These are phyloP conservation scores for Trichosurus vulpecula DNA, from an alignment of 2,797 vertebrate genomes.

Conservation along the genomic window DNA sequence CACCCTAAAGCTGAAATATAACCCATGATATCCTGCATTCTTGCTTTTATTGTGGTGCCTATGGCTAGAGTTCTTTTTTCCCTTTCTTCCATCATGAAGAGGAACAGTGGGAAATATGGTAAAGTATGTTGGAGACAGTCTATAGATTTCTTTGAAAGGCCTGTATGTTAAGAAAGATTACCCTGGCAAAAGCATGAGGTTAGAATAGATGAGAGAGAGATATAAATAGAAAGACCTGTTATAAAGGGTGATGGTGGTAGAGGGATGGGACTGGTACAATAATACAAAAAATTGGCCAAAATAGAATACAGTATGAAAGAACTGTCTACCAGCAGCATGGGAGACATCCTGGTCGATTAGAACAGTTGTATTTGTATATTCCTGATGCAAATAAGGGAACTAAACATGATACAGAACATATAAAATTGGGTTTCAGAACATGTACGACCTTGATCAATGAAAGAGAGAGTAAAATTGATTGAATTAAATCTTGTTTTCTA, in stretches of 20 bases:
- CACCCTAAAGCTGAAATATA: background rate
- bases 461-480: conserved; percentile 10
- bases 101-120: background rate
- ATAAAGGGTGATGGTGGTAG: no score
- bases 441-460: background rate
- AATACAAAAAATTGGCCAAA: background rate
- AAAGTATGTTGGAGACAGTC: background rate
- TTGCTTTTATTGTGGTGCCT: background rate
- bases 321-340: background rate
- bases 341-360: background rate
- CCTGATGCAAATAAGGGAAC: background rate
- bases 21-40: background rate
- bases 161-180: background rate
- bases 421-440: background rate
- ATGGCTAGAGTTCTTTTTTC: background rate
- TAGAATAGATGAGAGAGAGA: background rate
- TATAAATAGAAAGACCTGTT: background rate
- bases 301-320: background rate
- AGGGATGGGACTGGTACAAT: background rate
- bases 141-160: background rate
- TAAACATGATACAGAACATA: background rate
- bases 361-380: background rate
- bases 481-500: background rate
- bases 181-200: background rate
- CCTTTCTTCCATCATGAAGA: background rate